Base-by-base conservation (phyloP, 64 coral and sea anemone genomes). In the Actinia tenebrosa region DNA sequence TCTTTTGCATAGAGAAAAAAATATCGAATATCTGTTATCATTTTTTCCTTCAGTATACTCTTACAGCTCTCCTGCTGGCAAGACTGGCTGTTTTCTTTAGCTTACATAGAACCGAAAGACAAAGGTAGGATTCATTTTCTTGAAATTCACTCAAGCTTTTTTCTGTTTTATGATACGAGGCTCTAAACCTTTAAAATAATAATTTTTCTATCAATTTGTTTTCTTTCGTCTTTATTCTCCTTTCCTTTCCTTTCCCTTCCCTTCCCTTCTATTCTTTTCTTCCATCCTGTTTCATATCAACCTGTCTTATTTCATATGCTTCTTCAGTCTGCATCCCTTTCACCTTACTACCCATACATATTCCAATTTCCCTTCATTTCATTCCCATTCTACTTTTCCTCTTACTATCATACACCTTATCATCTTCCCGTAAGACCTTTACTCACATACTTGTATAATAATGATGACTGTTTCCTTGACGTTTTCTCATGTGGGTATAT, bases 51-150 rank as follows among this genome's bases (percentile, higher is more conserved):
- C 56, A 99, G 97, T 79, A 87, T 89, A 53, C 59, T 99, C 9
- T 84, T 99, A 43, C 97, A 99, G 86, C 71, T 95, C 26, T 99
- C 97, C 20, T 99, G 97, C 47, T 99, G 97, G 97, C 97, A 99
- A 87, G 97, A 99, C 46, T 99, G 90, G 93, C 81, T 99, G 69
- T 95, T 99, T 87, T 90, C 97, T 3, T 71, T 99, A 56, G 93
- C 93, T 16, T 64, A 95, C 86, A 22, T 99, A 52, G 97, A 99
- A 82, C 97, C 97, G 9, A 85, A 87, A 80, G 89, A 87, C 55
- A 85, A 94, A 99, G 97, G 97, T 98, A 94, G 46, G 50, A 44
- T 47, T 50, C 27, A 18, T 25, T 46, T 79, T 3, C 4, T 16
- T 30, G 44, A 30, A 6, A 11, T 45, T 95, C 93, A 20, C 95